Base-by-base conservation (phyloP, 2,113 vertebrate genomes). In the Australoheros scitulus region DNA sequence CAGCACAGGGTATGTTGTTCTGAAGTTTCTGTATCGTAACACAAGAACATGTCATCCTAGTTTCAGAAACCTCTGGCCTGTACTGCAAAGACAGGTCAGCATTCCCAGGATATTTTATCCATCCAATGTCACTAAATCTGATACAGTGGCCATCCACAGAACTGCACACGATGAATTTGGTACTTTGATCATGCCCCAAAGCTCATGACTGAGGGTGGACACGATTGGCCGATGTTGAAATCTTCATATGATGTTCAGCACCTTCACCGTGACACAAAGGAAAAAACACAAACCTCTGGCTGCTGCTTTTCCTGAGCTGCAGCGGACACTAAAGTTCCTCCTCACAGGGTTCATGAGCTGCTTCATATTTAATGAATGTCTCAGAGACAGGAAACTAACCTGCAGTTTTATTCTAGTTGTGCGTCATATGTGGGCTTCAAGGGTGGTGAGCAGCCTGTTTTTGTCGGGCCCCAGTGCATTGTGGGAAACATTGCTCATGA, bases 401-500 rank as follows among this genome's bases (percentile, higher is more conserved):
- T 72, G 43, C 43, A 70, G 43, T 70, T 61, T 15, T n/a, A 9
- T 59, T 82, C 2, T 38, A 97, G 97, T 17, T 97, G 97, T 88
- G 96, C 95, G 1, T 96, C 96, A 0, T 90, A 81, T 0, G 92
- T 97, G 26, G 97, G 97, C 0, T 92, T 85, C 10, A 41, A 58
- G 0, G 95, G 96, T 3, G 95, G 95, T 0, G 64, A 78, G 88
- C 97, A 97, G 76, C 1, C 76, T 3, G 8, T 96, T 2, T 95
- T 92, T 0, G 0, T 97, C 14, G 92, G 88, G 0, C 74, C 87
- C 0, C 2, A 2, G 3, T 97, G 97, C 80, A 57, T 26, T 0
- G 50, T 11, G 57, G 96, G 96, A 0, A 96, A 97, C 2, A 92
- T 95, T 6, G 82, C 88, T 2, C 97, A 97, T 0, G 96, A 97